Evolutionary conservation across 2,888 invertebrate species (phyloP).

Genomic region (Megastigmus dorsalis): DNA sequence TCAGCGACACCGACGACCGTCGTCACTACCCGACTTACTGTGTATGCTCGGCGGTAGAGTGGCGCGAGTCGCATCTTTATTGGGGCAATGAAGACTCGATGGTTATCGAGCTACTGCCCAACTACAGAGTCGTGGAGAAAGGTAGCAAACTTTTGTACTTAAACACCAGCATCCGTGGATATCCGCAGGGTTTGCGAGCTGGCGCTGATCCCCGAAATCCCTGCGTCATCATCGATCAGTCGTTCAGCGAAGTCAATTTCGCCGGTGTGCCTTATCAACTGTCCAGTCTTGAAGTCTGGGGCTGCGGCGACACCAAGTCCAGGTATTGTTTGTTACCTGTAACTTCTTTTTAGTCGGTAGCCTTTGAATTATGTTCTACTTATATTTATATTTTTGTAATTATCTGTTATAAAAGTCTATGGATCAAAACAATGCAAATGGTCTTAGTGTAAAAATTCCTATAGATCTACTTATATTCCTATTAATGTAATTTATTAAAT

Average conservation of each 20-base stretch:
- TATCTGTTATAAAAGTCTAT: no score
- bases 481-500: no score
- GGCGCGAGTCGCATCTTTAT: constrained; percentile 90
- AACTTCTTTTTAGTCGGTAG: no score
- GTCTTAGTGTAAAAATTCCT: no score
- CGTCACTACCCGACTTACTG: constrained; percentile 82
- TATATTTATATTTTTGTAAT: no score
- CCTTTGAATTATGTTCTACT: no score
- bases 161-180: constrained; percentile 88
- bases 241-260: constrained; percentile 68
- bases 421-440: no score
- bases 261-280: constrained; percentile 75
- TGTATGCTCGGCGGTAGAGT: constrained; percentile 85
- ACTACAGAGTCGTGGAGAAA: constrained; percentile 79
- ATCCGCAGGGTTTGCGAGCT: constrained; percentile 88
- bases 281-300: constrained; percentile 83
- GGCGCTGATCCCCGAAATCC: constrained; percentile 88
- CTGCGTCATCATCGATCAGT: constrained; percentile 81
- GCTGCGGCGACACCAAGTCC: constrained; percentile 83
- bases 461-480: no score
- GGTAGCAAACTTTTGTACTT: constrained; percentile 88
- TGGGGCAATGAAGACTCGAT: constrained; percentile 89
- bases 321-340: no score
- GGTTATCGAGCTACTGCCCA: constrained; percentile 85
- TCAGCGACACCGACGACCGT: constrained; percentile 72